phyloP scores from a whole-genome alignment of 2,797 vertebrate genomes.

The Ceryle rudis region DNA sequence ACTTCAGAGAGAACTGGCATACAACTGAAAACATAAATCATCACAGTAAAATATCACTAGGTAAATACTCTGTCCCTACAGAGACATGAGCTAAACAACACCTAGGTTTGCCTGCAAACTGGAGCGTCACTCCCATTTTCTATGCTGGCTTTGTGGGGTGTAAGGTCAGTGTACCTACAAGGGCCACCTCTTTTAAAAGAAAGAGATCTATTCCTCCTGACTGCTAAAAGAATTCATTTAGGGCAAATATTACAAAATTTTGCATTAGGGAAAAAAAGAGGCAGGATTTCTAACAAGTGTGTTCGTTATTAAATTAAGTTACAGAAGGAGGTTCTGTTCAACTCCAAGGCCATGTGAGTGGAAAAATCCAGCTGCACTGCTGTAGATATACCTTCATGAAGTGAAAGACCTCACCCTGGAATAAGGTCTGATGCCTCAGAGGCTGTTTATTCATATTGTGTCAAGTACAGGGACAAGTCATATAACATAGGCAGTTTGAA shows the following conservation, averaged over 20 bases:
- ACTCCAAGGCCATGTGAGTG: accelerated
- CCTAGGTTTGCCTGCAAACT: background rate
- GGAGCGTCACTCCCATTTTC: background rate
- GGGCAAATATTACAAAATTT: background rate
- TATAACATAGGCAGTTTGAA: background rate
- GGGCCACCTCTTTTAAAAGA: background rate
- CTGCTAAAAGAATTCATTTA: background rate
- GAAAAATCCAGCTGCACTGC: background rate
- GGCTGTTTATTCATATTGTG: background rate
- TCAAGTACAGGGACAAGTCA: background rate
- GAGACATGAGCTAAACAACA: background rate
- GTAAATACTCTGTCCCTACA: background rate
- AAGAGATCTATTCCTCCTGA: background rate
- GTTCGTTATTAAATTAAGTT: background rate
- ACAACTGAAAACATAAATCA: background rate
- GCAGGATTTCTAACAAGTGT: background rate
- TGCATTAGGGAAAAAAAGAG: background rate
- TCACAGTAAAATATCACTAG: background rate
- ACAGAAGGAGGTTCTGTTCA: background rate
- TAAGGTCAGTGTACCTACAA: background rate
- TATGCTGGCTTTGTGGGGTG: background rate
- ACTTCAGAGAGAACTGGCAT: background rate
- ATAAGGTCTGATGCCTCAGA: background rate
- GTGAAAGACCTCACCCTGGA: background rate
- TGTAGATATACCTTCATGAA: background rate